Evolutionary conservation across 1,140 invertebrate genomes (phyloP), one percentile per base, ranked within the genome.

Genomic region (Papilio xuthus): DNA sequence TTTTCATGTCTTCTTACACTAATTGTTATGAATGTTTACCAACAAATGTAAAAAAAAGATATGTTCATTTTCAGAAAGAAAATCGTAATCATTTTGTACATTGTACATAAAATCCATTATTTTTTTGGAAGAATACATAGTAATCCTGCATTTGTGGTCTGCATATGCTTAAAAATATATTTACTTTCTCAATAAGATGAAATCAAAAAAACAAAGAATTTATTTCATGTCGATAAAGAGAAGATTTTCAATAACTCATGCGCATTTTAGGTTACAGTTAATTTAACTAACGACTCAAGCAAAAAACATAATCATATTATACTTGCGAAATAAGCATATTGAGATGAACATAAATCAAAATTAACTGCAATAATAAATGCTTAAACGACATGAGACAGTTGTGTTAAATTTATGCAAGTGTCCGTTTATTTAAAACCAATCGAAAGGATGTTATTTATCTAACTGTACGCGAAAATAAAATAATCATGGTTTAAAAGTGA

Each of bases 1-100:
- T 70, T 20, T 67, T 67, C 50, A 60, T 60, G 23, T 60, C 6
- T 60, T 60, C 56, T 63, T 67, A 20, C 60, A 67, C 32, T 28
- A 32, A 67, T 67, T 32, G 4, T 67, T 28, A 23, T 7, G 23
- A 67, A 32, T n/a, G n/a, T 53, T 53, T 53, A 53, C 18, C 50
- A 67, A n/a, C 12, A 26, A 18, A 50, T 18, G 47, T 50, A 50
- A 28, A 28, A 67, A 6, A 1, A 28, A 26, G 26, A n/a, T n/a
- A n/a, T 63, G 10, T 12, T 63, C 1, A 60, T 15, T 28, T 67
- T 18, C 4, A 67, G 26, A 32, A 67, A 4, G 28, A 67, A 32
- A 67, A 67, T 67, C 12, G 13, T 67, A 18, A 67, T 32, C 18
- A 10, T 28, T 60, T 60, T 63, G 12, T 13, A 9, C 4, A 53